Conservation (phyloP, 2,797 vertebrate species). For the Eremophila alpestris region DNA sequence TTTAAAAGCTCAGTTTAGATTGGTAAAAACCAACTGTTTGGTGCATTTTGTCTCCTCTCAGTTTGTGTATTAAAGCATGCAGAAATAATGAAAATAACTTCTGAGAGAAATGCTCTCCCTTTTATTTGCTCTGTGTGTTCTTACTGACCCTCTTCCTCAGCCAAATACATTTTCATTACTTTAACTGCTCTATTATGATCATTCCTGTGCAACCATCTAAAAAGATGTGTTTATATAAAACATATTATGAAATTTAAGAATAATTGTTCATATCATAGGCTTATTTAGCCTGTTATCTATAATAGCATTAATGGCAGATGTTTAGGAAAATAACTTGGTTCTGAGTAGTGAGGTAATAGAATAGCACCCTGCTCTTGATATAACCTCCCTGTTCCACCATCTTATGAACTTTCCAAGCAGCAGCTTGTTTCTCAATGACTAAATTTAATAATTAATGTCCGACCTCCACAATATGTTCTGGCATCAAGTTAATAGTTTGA, state of each 20-base stretch:
- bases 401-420: background rate
- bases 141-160: background rate
- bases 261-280: background rate
- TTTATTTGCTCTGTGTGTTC: background rate
- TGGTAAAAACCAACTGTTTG: background rate
- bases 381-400: background rate
- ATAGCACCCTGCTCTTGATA: background rate
- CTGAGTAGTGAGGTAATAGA: background rate
- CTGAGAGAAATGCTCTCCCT: background rate
- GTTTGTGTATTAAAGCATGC: background rate
- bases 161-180: background rate
- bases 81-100: background rate
- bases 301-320: background rate
- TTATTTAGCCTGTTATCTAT: background rate
- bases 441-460: constrained; percentile 23
- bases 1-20: background rate
- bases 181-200: background rate
- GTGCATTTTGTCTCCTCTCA: background rate
- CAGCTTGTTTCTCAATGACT: background rate
- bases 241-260: background rate
- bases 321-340: background rate
- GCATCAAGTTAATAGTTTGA: background rate
- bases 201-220: background rate
- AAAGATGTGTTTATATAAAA: background rate
- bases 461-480: background rate